Evolutionary conservation across 2,113 vertebrate genomes (phyloP).

Genomic region (Nicator chloris): DNA sequence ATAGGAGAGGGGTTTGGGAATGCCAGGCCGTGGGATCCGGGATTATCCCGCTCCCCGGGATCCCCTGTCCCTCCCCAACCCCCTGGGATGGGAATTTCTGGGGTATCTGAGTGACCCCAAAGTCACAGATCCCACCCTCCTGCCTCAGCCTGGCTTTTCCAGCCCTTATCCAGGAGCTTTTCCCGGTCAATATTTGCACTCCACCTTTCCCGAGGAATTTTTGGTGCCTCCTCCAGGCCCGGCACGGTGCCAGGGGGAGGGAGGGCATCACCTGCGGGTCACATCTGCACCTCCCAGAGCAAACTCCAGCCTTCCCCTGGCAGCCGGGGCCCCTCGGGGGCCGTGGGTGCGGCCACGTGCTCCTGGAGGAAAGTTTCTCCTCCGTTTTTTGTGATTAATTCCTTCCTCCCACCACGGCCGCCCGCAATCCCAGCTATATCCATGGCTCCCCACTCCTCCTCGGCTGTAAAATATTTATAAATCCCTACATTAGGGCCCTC

Average conservation of each 20-base stretch:
- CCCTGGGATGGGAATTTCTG: accelerated
- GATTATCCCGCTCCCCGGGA: background rate
- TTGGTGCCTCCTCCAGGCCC: accelerated
- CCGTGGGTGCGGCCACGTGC: background rate
- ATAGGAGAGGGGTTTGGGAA: background rate
- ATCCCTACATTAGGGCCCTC: background rate
- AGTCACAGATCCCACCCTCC: background rate
- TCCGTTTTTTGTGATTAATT: constrained; percentile 31
- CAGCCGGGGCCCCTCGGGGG: background rate
- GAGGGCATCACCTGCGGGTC: background rate
- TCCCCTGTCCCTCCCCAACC: background rate
- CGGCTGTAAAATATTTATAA: constrained; percentile 56
- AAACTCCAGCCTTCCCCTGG: accelerated
- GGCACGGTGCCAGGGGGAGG: accelerated
- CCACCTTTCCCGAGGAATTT: background rate
- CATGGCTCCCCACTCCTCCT: constrained; percentile 47
- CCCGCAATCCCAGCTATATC: constrained; percentile 29
- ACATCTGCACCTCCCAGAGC: background rate
- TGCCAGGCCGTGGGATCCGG: background rate
- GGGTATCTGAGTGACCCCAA: accelerated
- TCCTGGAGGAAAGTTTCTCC: background rate
- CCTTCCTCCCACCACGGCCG: constrained; percentile 38
- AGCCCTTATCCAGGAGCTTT: background rate
- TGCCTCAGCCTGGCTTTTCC: accelerated
- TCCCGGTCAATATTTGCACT: background rate